phyloP scores from a whole-genome alignment of 2,797 vertebrate genomes.

The Pseudochirops corinnae region DNA sequence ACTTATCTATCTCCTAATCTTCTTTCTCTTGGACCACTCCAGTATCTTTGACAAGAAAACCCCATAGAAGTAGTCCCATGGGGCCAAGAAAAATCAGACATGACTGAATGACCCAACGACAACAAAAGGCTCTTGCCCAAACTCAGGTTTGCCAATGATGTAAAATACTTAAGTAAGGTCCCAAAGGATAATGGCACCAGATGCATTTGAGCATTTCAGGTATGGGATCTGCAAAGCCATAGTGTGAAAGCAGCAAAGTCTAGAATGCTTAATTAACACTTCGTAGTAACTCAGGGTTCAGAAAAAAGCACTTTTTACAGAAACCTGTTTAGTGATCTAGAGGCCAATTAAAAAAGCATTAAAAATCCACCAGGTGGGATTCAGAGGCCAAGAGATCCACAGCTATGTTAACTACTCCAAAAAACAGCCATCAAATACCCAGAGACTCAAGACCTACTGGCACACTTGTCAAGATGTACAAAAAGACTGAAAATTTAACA shows the following conservation, averaged over 20 bases:
- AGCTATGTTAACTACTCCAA: neutral
- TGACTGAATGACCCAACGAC: neutral
- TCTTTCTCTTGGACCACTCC: neutral
- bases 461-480: neutral
- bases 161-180: constrained; percentile 10
- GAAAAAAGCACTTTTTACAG: neutral
- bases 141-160: neutral
- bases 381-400: neutral
- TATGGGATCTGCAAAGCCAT: neutral
- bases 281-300: neutral
- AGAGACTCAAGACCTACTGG: neutral
- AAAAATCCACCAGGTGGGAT: neutral
- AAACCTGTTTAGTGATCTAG: neutral
- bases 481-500: neutral
- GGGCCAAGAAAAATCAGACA: neutral
- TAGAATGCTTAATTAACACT: neutral
- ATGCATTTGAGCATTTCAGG: neutral
- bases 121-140: neutral
- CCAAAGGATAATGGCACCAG: neutral
- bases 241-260: neutral
- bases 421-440: neutral
- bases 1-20: neutral
- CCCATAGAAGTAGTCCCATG: neutral
- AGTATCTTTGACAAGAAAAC: neutral
- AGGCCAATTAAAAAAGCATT: neutral